phyloP scores from a whole-genome alignment of 2,888 invertebrate species.

The Bruchidius siliquastri region DNA sequence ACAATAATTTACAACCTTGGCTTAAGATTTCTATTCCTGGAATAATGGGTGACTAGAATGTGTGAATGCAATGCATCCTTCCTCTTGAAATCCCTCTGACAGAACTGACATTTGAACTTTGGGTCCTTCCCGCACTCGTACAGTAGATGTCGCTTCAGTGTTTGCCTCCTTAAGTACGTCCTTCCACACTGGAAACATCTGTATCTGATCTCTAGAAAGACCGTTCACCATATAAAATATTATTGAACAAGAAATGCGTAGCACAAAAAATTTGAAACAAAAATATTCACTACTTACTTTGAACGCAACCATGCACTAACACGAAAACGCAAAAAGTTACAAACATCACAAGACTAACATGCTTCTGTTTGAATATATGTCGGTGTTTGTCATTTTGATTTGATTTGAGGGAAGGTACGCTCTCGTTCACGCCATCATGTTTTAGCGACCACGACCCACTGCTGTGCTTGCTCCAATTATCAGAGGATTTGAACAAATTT shows the following conservation, averaged over 20 bases:
- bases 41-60: conserved; percentile 20
- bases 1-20: neutral
- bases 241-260: neutral
- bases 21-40: conserved; percentile 12
- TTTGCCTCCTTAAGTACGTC: conserved; percentile 39
- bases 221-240: neutral
- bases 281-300: neutral
- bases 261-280: too few relatives aligned
- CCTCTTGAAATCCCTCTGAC: conserved; percentile 22
- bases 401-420: too few relatives aligned
- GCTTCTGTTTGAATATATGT: neutral
- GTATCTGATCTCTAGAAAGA: neutral
- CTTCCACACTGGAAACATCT: conserved; percentile 48
- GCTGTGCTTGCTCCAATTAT: too few relatives aligned
- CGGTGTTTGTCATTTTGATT: too few relatives aligned
- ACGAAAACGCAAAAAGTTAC: neutral
- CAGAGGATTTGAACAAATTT: too few relatives aligned
- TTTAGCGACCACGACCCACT: too few relatives aligned
- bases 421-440: too few relatives aligned
- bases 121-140: conserved; percentile 29
- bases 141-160: conserved; percentile 20
- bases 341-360: neutral
- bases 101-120: conserved; percentile 31
- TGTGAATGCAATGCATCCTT: conserved; percentile 21
- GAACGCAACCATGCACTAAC: neutral